A percentile compares a stretch with the other conserved stretches of the same genome.
These are phyloP conservation scores for Phrynocephalus versicolor DNA, from an alignment of 2,113 vertebrate species.

Conservation along the genomic window DNA sequence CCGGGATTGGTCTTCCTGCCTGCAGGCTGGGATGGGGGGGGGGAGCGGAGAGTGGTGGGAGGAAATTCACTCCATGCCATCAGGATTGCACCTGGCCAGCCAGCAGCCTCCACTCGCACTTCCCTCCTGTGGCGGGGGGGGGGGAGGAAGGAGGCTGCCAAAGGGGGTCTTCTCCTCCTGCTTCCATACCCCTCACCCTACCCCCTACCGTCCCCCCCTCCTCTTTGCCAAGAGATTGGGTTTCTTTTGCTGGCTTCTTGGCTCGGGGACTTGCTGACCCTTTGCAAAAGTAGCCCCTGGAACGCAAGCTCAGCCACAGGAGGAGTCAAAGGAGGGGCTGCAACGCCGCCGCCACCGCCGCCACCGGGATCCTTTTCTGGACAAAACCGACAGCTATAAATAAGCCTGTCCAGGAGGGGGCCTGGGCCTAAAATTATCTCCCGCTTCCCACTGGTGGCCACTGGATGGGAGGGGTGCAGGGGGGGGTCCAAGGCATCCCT, in stretches of 20 bases:
- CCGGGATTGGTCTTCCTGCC: not conserved
- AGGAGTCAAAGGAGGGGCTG: too few relatives aligned
- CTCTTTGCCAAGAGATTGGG: not conserved
- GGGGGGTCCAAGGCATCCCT: rapidly evolving
- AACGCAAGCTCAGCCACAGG: not conserved
- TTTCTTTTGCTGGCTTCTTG: not conserved
- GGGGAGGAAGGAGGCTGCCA: too few relatives aligned
- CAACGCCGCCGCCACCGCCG: too few relatives aligned
- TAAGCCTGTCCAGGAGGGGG: slow-evolving; percentile 19
- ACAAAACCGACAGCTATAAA: slow-evolving; percentile 52
- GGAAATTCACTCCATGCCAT: too few relatives aligned
- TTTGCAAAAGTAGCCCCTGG: slow-evolving; percentile 36
- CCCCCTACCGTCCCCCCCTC: not conserved
- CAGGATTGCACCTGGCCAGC: too few relatives aligned
- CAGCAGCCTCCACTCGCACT: too few relatives aligned
- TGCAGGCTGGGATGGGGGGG: not conserved
- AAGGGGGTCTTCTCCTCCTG: too few relatives aligned
- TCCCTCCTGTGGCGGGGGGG: too few relatives aligned
- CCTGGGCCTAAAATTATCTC: not conserved
- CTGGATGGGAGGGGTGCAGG: not conserved
- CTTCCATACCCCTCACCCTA: too few relatives aligned
- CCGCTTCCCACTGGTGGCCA: not conserved
- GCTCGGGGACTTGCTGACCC: slow-evolving; percentile 42
- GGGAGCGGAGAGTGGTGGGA: rapidly evolving
- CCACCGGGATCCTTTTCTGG: slow-evolving; percentile 9